Percentiles rank a stretch among this genome's conserved stretches.
These are phyloP conservation scores for Pitta sordida DNA, from an alignment of 2,113 vertebrate genomes.

Conservation along the genomic window DNA sequence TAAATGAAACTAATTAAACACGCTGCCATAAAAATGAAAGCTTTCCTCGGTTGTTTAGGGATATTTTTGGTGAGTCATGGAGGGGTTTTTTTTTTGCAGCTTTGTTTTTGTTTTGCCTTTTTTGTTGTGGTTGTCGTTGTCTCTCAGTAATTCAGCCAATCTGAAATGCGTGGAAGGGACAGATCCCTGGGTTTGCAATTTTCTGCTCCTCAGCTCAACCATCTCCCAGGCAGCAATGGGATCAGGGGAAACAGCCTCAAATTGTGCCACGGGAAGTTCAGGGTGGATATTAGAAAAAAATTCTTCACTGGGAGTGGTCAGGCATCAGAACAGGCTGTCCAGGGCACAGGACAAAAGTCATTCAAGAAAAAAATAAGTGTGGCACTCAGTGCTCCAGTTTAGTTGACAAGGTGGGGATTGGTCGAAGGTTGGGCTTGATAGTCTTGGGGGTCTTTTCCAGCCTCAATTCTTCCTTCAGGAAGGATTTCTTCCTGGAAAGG, in stretches of 20 bases:
- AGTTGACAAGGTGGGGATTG: background rate
- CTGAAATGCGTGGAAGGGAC: background rate
- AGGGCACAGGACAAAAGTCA: no score
- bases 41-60: background rate
- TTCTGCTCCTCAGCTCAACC: background rate
- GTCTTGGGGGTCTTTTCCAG: background rate
- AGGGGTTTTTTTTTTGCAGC: background rate
- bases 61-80: background rate
- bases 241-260: background rate
- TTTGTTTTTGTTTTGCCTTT: background rate
- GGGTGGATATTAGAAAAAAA: background rate
- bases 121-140: background rate
- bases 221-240: no score
- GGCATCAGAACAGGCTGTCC: background rate
- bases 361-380: no score
- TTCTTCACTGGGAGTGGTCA: background rate
- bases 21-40: background rate
- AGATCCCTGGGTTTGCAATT: fast-evolving
- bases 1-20: slow-evolving; percentile 33
- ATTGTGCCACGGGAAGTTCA: background rate
- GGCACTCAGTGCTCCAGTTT: background rate
- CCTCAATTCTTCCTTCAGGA: background rate
- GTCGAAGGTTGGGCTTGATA: background rate
- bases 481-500: background rate
- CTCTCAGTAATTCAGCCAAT: background rate